Evolutionary conservation across 1,140 invertebrate genomes (phyloP).

Genomic region (Hyposmocoma kahamanoa): DNA sequence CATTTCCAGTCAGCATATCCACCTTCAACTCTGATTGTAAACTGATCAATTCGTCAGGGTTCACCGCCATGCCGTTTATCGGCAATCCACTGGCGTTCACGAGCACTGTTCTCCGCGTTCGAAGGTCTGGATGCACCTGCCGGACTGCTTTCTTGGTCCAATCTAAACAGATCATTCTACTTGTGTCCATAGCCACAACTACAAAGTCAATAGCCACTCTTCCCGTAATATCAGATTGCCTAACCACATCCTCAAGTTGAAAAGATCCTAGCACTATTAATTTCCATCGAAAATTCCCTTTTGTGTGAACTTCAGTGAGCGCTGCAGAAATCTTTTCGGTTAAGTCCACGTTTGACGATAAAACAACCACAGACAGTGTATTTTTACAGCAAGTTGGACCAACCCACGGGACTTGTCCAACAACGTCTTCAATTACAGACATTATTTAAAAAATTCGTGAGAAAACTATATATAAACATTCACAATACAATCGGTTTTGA

Average conservation of each 20-base stretch:
- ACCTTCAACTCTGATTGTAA: constrained; percentile 46
- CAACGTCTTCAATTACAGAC: constrained; percentile 37
- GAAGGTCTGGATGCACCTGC: constrained; percentile 54
- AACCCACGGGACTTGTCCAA: constrained; percentile 46
- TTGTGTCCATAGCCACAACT: constrained; percentile 53
- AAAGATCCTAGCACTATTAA: constrained; percentile 41
- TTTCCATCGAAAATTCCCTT: constrained; percentile 49
- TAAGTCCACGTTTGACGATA: constrained; percentile 45
- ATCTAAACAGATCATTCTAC: constrained; percentile 49
- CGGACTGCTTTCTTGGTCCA: constrained; percentile 45
- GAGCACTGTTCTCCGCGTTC: constrained; percentile 42
- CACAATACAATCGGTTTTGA: too few species aligned
- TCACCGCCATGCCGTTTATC: constrained; percentile 47
- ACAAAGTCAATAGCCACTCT: constrained; percentile 55
- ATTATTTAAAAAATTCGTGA: constrained; percentile 17
- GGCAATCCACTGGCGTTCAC: constrained; percentile 53
- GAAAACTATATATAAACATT: too few species aligned
- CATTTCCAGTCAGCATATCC: constrained; percentile 55
- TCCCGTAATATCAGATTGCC: constrained; percentile 44
- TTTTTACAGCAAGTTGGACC: constrained; percentile 48
- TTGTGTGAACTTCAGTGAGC: constrained; percentile 42
- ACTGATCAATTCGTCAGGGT: constrained; percentile 43
- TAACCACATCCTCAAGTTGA: constrained; percentile 44
- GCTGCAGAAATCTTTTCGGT: constrained; percentile 51
- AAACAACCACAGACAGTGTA: constrained; percentile 37